Evolutionary conservation across 2,888 invertebrate genomes (phyloP).

Genomic region (Acanthosepion lycidas): DNA sequence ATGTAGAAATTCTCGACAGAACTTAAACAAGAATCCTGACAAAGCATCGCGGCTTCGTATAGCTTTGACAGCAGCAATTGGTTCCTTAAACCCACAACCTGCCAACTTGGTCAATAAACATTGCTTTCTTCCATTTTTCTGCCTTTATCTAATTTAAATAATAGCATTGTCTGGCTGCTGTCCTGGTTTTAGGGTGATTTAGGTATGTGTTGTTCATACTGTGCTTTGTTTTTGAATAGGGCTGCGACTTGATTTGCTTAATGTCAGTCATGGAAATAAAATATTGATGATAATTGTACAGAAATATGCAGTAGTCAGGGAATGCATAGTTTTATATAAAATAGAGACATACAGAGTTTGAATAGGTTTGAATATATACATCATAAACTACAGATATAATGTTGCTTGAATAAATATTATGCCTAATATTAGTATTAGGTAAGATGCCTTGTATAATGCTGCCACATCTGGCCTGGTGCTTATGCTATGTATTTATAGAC

Average conservation of each 20-base stretch:
- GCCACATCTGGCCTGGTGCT: no score
- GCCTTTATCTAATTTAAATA: conserved; percentile 14
- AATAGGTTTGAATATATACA: no score
- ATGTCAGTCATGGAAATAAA: background rate
- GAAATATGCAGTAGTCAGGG: background rate
- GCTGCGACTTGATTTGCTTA: background rate
- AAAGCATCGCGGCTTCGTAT: background rate
- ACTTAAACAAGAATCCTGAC: no score
- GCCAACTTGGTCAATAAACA: background rate
- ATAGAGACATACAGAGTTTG: no score
- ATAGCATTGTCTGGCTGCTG: background rate
- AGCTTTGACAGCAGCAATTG: background rate
- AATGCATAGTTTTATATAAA: no score
- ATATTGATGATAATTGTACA: background rate
- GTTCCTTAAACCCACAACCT: background rate
- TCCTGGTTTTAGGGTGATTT: background rate
- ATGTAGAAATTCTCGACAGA: no score
- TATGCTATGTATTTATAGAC: no score
- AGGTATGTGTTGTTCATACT: background rate
- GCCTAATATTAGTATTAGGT: no score
- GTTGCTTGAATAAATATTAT: no score
- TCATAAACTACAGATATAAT: no score
- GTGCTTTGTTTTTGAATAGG: background rate
- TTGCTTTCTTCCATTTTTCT: background rate
- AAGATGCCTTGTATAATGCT: no score